Base-by-base conservation (phyloP, 2,797 vertebrate species). In the Heteromormyrus szaboi region DNA sequence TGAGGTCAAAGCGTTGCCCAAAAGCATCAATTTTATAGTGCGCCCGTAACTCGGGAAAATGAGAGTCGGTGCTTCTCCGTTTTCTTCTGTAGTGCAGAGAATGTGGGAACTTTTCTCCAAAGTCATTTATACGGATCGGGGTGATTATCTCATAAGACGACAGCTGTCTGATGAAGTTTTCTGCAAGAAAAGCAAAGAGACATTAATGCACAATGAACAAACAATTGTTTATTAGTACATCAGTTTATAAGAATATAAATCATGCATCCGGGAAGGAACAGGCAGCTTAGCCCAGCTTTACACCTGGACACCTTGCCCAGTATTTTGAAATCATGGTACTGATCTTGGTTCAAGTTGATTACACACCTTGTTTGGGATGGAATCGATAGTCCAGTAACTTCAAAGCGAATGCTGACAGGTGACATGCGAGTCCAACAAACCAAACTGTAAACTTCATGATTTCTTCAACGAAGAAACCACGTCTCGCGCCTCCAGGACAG, bases 91-190 rank as follows among this genome's bases (percentile, higher is more conserved):
- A 98, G 94, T 97, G 97, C 92, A 93, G 90, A 19, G 92, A 93
- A 91, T 95, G 94, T 0, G 98, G 97, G 90, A 99, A 98, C 1
- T 93, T 95, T 85, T 98, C 97, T 89, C 98, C 98, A 86, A 98
- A 98, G 91, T 98, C 97, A 90, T 99, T 97, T 86, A 99, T 94
- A 88, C 98, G 96, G 50, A 96, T 91, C 19, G 98, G 98, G 88
- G 96, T 97, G 94, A 98, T 91, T 92, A 99, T 97, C 93, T 99
- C 98, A 8, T 98, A 99, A 7, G 97, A 97, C 89, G 97, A 95
- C 93, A 99, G 95, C 88, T 95, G 96, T 93, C 94, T 95, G 93
- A 98, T 93, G 89, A 98, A 96, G 87, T 93, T 95, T 93, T 97
- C 98, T 99, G 95, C 88, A 95, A 91, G 29, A 59, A 29, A 91